These are phyloP conservation scores for Noctua fimbriata DNA, from an alignment of 2,888 invertebrate genomes.

Conservation along the genomic window DNA sequence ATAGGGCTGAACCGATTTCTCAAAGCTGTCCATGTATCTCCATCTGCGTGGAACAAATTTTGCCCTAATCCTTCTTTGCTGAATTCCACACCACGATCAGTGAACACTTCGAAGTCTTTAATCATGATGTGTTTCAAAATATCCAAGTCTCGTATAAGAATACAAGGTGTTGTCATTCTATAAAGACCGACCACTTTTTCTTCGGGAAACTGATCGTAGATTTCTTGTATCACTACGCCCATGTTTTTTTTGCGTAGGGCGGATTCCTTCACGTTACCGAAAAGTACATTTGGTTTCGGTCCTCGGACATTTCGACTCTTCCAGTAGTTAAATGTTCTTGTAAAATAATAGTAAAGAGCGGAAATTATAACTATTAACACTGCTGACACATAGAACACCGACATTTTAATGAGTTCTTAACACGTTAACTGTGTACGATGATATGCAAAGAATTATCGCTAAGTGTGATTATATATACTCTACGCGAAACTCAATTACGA, in stretches of 20 bases:
- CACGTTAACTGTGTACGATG: neutral
- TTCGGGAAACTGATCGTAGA: constrained; percentile 73
- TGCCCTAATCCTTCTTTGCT: constrained; percentile 74
- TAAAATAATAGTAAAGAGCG: constrained; percentile 72
- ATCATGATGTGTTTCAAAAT: constrained; percentile 77
- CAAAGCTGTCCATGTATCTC: constrained; percentile 75
- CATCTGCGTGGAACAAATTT: constrained; percentile 78
- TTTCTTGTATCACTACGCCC: constrained; percentile 66
- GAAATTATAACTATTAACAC: constrained; percentile 45
- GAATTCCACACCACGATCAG: constrained; percentile 75
- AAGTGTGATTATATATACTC: constrained; percentile 38
- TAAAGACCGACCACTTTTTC: constrained; percentile 80
- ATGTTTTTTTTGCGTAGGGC: constrained; percentile 66
- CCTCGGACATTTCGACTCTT: constrained; percentile 71
- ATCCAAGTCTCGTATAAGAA: constrained; percentile 78
- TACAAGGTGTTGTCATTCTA: constrained; percentile 73
- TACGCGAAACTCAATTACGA: neutral
- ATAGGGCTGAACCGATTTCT: constrained; percentile 77
- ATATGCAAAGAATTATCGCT: constrained; percentile 15
- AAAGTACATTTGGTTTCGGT: constrained; percentile 72
- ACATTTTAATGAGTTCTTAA: constrained; percentile 31
- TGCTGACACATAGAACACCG: constrained; percentile 43
- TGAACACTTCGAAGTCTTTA: constrained; percentile 78
- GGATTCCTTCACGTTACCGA: constrained; percentile 75
- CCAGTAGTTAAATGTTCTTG: constrained; percentile 78